These are phyloP conservation scores for Parazoanthus swiftii DNA, from an alignment of 92 coral and sea anemone genomes.

Conservation along the genomic window DNA sequence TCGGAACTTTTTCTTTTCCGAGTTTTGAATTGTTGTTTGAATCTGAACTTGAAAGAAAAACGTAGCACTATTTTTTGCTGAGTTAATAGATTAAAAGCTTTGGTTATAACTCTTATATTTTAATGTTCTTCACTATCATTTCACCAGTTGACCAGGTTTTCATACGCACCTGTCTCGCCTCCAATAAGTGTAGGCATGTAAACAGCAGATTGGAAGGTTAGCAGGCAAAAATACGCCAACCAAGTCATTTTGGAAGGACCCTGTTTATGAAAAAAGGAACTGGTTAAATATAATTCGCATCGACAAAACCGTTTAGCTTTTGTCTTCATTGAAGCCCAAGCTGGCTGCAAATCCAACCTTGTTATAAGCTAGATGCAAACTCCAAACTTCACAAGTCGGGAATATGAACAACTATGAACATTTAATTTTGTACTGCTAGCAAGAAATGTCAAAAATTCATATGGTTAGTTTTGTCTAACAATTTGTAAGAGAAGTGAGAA, in stretches of 20 bases:
- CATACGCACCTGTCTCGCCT: constrained; percentile 8
- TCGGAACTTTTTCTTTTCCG: no score
- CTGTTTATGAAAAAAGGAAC: background rate
- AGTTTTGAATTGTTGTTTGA: no score
- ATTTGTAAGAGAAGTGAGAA: background rate
- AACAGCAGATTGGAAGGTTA: background rate
- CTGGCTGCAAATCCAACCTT: background rate
- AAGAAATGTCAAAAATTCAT: background rate
- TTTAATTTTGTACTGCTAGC: background rate
- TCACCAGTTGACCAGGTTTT: background rate
- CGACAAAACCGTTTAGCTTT: background rate
- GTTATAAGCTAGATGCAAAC: background rate
- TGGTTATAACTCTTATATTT: no score
- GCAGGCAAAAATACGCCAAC: background rate
- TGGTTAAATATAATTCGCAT: background rate
- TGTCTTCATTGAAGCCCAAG: background rate
- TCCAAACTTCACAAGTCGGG: background rate
- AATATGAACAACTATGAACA: background rate
- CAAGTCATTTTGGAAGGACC: background rate
- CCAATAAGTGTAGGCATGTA: background rate
- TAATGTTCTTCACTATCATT: background rate
- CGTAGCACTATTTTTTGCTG: no score
- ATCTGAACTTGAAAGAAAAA: no score
- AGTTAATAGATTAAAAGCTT: no score
- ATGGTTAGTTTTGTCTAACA: background rate